Percentiles rank a stretch among this genome's conserved stretches.
Conservation (phyloP, 1,140 invertebrate species). For the Trachymyrmex septentrionalis region DNA sequence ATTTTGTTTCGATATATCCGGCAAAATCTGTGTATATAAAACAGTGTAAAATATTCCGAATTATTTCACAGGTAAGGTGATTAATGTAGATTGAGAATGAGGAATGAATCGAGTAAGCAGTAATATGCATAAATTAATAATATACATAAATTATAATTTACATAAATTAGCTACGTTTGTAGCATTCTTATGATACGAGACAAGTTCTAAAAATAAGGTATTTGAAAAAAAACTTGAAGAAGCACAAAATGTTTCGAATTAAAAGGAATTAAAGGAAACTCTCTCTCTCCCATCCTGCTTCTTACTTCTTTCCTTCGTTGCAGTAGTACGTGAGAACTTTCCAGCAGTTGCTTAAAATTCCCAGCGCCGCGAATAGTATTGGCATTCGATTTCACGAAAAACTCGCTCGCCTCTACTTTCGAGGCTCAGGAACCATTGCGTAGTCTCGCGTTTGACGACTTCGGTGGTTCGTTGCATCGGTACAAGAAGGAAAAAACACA, state of each 20-base stretch:
- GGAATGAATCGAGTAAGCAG: neutral
- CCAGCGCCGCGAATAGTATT: conserved; percentile 46
- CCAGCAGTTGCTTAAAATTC: conserved; percentile 65
- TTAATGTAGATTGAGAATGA: neutral
- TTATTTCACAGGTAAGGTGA: neutral
- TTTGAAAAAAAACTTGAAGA: neutral
- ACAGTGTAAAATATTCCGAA: neutral
- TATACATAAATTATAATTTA: too few species aligned
- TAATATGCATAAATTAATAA: too few species aligned
- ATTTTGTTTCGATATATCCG: neutral
- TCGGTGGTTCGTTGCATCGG: conserved; percentile 50
- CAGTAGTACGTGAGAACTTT: conserved; percentile 54
- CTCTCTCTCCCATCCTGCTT: conserved; percentile 15
- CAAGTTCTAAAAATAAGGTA: neutral
- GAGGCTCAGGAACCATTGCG: conserved; percentile 28
- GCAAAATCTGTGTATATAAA: neutral
- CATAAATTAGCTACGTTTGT: neutral
- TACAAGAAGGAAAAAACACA: conserved; percentile 25
- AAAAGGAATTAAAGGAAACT: conserved; percentile 60
- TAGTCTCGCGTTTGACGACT: conserved; percentile 51
- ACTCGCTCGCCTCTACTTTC: conserved; percentile 39
- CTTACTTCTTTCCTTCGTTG: conserved; percentile 25
- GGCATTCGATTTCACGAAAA: conserved; percentile 63
- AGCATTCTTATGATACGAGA: neutral
- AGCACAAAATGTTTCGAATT: conserved; percentile 39